Evolutionary conservation across 2,797 vertebrate genomes (phyloP), one percentile per base, ranked within the genome.

Genomic region (Holocentrus rufus): DNA sequence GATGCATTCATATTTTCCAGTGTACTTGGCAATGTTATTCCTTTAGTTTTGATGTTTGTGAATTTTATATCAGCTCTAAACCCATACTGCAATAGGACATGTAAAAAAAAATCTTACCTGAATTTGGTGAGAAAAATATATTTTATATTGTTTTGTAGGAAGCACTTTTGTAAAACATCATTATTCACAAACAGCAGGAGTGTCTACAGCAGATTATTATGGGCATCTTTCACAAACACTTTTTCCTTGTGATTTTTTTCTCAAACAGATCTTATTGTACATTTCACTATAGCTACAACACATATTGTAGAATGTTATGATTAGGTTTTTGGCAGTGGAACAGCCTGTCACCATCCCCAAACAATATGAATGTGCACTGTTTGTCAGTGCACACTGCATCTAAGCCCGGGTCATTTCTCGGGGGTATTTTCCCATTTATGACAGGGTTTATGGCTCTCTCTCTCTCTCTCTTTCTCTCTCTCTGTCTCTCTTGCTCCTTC

Each of bases 401-500:
- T 22, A 66, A 79, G 76, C 65, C 74, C 9, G 15, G 67, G 82
- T 64, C 78, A 68, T 86, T 85, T 72, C 93, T 91, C 87, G 1
- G 39, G 42, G 89, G 88, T 88, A 80, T 92, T 92, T 90, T 87
- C 82, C 85, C 88, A 92, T 92, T 92, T 89, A 90, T 93, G 91
- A 93, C 89, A 86, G 80, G 68, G 79, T 80, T 79, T 86, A 67
- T 74, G 66, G 25, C 25, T 27, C 74, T 63, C 56, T 36, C 64
- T 36, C 62, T 17, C 73, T 67, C 69, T 60, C 30, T 68, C 30
- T 46, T 54, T 46, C 47, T 52, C 23, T 61, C 27, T 69, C 49
- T 34, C 25, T 49, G 6, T 23, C 27, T 47, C 31, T 20, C 53
- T 30, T 14, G 15, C 27, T 15, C 27, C 23, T 52, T 50, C 66